Evolutionary conservation across 2,113 vertebrate species (phyloP).

Genomic region (Dipodomys merriami): DNA sequence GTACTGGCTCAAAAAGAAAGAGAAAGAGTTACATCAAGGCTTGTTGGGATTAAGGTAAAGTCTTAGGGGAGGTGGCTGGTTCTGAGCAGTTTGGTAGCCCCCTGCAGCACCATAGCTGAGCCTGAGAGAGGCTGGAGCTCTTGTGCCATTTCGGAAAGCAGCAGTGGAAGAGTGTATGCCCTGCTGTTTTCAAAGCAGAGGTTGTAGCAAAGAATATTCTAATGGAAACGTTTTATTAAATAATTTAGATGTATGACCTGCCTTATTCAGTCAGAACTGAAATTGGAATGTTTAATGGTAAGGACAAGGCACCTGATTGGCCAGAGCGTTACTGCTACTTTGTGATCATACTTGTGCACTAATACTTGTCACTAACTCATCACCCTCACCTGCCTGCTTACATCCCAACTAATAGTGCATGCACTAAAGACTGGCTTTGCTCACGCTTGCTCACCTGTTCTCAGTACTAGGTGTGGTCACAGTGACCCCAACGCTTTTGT

Average conservation of each 20-base stretch:
- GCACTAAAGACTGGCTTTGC: constrained; percentile 69
- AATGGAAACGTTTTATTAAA: constrained; percentile 93
- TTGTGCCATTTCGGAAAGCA: neutral
- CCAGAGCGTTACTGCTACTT: constrained; percentile 82
- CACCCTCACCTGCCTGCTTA: constrained; percentile 84
- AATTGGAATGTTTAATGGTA: constrained; percentile 93
- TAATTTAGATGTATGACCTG: constrained; percentile 98
- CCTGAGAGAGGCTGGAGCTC: neutral
- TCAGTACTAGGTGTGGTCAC: constrained; percentile 63
- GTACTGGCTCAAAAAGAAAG: too few relatives aligned
- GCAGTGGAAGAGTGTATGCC: constrained; percentile 37
- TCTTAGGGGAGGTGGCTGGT: neutral
- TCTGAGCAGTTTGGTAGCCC: neutral
- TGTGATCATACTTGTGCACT: constrained; percentile 83
- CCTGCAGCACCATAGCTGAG: neutral
- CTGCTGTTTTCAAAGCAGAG: constrained; percentile 73
- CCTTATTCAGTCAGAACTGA: constrained; percentile 93
- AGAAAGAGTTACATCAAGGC: neutral
- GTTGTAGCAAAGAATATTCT: constrained; percentile 87
- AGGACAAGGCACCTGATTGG: constrained; percentile 91
- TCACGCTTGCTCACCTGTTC: constrained; percentile 70
- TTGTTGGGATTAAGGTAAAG: neutral
- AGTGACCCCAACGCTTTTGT: too few relatives aligned
- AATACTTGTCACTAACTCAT: constrained; percentile 82
- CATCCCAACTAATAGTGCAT: constrained; percentile 86